Evolutionary conservation across 2,797 vertebrate species (phyloP).

Genomic region (Scyliorhinus canicula): DNA sequence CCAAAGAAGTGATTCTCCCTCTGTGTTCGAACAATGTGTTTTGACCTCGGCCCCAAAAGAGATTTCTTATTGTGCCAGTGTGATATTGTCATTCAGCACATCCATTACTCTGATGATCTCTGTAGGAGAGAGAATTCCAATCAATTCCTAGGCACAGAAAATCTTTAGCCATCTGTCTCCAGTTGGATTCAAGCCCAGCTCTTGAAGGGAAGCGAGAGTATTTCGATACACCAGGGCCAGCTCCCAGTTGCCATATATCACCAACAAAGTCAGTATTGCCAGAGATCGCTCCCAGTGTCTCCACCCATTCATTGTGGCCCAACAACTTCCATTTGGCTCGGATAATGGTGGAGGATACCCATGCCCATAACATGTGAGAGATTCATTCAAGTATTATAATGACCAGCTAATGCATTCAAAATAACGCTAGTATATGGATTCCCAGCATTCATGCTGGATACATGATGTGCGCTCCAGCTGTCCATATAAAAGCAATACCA

Average conservation of each 20-base stretch:
- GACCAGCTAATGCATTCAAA: background rate
- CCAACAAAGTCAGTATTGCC: background rate
- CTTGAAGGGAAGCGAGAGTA: background rate
- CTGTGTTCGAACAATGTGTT: slow-evolving; percentile 11
- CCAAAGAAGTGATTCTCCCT: background rate
- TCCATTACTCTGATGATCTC: background rate
- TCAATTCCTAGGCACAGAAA: slow-evolving; percentile 2
- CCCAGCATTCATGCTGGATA: too few relatives aligned
- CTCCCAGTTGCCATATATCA: background rate
- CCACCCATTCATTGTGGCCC: background rate
- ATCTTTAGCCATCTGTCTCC: slow-evolving; percentile 7
- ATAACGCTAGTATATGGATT: background rate
- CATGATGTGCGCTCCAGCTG: background rate
- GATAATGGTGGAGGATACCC: background rate
- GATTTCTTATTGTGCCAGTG: slow-evolving; percentile 15
- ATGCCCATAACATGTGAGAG: background rate
- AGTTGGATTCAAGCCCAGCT: slow-evolving; percentile 4
- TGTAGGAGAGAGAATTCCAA: slow-evolving; percentile 17
- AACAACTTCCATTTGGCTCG: background rate
- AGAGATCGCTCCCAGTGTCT: too few relatives aligned
- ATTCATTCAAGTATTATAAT: background rate
- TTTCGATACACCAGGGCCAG: background rate
- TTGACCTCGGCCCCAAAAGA: slow-evolving; percentile 1
- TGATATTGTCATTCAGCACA: background rate
- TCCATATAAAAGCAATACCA: background rate